Conservation (phyloP, 2,113 vertebrate genomes). For the Forbesichthys papilliferus region DNA sequence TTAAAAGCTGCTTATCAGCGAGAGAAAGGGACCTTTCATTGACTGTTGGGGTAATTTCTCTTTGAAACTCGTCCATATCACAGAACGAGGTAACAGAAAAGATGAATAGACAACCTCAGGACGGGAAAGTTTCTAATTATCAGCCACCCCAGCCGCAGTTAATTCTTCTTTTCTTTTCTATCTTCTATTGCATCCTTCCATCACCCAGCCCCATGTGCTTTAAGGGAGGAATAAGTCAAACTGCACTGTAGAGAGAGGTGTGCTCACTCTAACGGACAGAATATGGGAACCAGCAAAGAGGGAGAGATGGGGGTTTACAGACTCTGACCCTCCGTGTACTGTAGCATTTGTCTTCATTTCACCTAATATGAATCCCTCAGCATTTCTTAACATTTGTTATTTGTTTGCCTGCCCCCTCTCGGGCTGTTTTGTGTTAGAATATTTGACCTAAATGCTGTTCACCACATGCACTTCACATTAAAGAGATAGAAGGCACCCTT, state of each 20-base stretch:
- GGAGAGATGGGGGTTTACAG: conserved; percentile 18
- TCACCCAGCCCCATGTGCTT: conserved; percentile 12
- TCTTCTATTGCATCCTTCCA: background rate
- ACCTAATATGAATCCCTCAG: conserved; percentile 1
- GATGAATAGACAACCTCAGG: conserved; percentile 56
- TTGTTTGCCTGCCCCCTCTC: conserved; percentile 4
- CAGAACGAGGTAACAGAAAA: conserved; percentile 13
- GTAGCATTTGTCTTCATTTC: background rate
- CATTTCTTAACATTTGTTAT: conserved; percentile 27
- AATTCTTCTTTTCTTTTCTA: conserved; percentile 9
- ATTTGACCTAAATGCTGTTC: conserved; percentile 12
- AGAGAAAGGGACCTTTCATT: conserved; percentile 50
- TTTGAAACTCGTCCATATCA: conserved; percentile 27
- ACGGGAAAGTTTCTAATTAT: conserved; percentile 64
- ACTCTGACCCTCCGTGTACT: conserved; percentile 4
- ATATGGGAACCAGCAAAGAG: conserved; percentile 21
- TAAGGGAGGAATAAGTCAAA: conserved; percentile 42
- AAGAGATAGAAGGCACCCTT: conserved; percentile 18
- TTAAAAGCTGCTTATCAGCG: conserved; percentile 63
- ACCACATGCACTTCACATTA: conserved; percentile 5
- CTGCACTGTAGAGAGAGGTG: conserved; percentile 36
- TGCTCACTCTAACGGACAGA: conserved; percentile 68
- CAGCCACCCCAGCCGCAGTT: conserved; percentile 39
- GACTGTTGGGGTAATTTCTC: conserved; percentile 47
- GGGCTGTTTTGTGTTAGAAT: conserved; percentile 3